Conservation (phyloP, 2,113 vertebrate species). For the Brachypodius melanocephalos region DNA sequence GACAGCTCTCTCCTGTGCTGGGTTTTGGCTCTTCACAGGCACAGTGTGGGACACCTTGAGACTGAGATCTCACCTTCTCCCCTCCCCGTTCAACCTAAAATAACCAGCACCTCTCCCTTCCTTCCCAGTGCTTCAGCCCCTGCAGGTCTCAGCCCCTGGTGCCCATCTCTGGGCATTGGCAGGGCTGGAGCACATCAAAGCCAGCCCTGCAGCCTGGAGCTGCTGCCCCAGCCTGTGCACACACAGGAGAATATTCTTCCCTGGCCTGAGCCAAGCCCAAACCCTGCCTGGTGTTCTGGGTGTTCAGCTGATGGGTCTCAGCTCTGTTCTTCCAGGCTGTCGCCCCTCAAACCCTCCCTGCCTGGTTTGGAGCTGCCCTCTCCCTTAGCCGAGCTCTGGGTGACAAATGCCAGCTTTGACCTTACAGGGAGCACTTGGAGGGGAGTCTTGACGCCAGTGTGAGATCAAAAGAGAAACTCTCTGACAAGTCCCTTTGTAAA, state of each 20-base stretch:
- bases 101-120: rapidly evolving
- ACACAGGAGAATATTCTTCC: rapidly evolving
- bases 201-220: not conserved
- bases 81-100: not conserved
- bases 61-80: not conserved
- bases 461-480: conserved; percentile 22
- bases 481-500: conserved; percentile 7
- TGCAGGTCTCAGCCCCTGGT: not conserved
- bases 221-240: not conserved
- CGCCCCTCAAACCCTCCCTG: not conserved
- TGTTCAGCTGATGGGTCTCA: not conserved
- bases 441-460: not conserved
- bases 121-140: not conserved
- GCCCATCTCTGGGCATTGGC: not conserved
- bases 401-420: not conserved
- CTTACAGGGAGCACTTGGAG: not conserved
- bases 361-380: not conserved
- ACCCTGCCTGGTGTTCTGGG: not conserved
- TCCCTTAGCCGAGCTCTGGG: not conserved
- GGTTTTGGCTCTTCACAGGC: not conserved
- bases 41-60: not conserved
- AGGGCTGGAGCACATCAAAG: not conserved
- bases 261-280: not conserved
- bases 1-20: not conserved
- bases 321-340: not conserved